Percentiles rank a stretch among this genome's conserved stretches.
Conservation (phyloP, 2,888 invertebrate genomes). For the Cephonodes hylas region DNA sequence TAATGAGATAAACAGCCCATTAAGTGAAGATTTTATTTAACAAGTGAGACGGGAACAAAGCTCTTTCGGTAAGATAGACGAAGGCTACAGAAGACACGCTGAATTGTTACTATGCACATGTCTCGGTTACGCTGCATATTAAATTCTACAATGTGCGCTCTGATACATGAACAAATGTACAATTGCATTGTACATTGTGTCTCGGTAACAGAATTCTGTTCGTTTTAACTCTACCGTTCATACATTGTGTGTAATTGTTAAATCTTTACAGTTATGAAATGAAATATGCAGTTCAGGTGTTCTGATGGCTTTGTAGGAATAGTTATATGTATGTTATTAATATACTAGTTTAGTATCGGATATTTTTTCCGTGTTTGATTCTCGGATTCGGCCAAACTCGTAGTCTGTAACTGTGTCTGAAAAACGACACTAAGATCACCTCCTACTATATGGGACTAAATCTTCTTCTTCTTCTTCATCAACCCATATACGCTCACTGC, state of each 20-base stretch:
- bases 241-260: not conserved
- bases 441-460: too few relatives aligned
- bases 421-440: too few relatives aligned
- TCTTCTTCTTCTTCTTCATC: too few relatives aligned
- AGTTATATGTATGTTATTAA: too few relatives aligned
- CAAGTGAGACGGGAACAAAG: not conserved
- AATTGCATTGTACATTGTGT: not conserved
- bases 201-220: not conserved
- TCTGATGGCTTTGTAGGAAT: too few relatives aligned
- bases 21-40: constrained; percentile 37
- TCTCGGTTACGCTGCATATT: not conserved
- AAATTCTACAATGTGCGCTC: not conserved
- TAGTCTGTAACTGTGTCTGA: too few relatives aligned
- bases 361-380: too few relatives aligned
- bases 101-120: not conserved
- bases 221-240: not conserved
- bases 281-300: not conserved
- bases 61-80: not conserved
- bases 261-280: not conserved
- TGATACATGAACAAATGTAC: too few relatives aligned
- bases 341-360: too few relatives aligned
- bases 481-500: too few relatives aligned
- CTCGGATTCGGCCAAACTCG: too few relatives aligned
- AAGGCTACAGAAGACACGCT: not conserved
- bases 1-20: constrained; percentile 42